phyloP scores from a whole-genome alignment of 2,888 invertebrate genomes.

The Heteromurus nitidus region DNA sequence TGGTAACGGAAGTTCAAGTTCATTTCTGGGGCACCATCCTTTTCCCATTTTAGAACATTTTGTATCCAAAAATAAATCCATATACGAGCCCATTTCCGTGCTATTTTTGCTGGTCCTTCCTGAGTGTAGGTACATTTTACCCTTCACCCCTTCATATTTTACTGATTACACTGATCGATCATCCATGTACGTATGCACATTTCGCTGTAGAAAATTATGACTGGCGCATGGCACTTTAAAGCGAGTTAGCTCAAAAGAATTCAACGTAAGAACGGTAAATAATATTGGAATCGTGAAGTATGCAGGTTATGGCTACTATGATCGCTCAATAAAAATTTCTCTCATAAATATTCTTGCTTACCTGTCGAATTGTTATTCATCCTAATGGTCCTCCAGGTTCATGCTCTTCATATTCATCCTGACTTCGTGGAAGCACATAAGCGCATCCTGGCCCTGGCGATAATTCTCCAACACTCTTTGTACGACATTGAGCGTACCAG shows the following conservation, averaged over 20 bases:
- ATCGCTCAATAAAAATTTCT: neutral
- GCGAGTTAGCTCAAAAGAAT: neutral
- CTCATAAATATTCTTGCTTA: neutral
- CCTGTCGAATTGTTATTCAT: too few relatives aligned
- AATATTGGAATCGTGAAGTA: neutral
- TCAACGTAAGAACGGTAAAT: neutral
- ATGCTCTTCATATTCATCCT: neutral
- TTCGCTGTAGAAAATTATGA: neutral
- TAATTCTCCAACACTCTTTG: too few relatives aligned
- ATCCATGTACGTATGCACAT: neutral
- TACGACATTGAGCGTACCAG: neutral
- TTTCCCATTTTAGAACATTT: too few relatives aligned
- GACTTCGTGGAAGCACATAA: neutral
- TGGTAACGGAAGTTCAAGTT: constrained; percentile 48
- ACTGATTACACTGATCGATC: neutral
- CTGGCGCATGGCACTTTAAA: neutral
- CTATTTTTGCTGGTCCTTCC: neutral
- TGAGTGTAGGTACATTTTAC: neutral
- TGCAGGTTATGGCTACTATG: neutral
- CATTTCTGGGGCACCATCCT: constrained; percentile 14
- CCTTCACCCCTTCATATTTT: neutral
- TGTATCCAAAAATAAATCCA: too few relatives aligned
- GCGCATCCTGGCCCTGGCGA: too few relatives aligned
- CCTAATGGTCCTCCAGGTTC: too few relatives aligned
- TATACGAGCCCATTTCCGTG: neutral